phyloP scores from a whole-genome alignment of 1,140 invertebrate genomes.

The Brachystomella parvula region DNA sequence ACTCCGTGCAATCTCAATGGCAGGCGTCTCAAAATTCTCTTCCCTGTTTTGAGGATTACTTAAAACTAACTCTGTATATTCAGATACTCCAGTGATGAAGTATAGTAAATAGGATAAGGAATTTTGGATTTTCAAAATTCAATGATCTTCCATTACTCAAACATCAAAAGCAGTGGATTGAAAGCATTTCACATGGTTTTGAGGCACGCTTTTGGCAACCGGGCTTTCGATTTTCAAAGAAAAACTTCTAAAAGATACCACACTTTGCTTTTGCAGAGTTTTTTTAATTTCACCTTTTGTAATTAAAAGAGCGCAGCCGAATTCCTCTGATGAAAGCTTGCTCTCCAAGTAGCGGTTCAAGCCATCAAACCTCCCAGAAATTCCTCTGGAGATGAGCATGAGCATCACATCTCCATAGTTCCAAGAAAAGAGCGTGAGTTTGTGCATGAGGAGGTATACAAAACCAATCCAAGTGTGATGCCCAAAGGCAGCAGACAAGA shows the following conservation, averaged over 20 bases:
- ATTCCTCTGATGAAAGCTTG: slow-evolving; percentile 11
- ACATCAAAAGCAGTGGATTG: no score
- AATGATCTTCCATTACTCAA: no score
- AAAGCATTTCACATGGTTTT: no score
- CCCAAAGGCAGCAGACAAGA: slow-evolving; percentile 26
- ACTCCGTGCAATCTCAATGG: no score
- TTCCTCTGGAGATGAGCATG: slow-evolving; percentile 26
- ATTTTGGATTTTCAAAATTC: no score
- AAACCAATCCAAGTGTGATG: slow-evolving; percentile 18
- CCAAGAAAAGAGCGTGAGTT: slow-evolving; percentile 26
- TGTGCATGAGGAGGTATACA: slow-evolving; percentile 22
- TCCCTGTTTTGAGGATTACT: no score
- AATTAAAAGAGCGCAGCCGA: slow-evolving; percentile 16
- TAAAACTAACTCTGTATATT: no score
- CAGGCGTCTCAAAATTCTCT: no score
- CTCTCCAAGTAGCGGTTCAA: slow-evolving; percentile 25
- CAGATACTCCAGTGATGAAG: no score
- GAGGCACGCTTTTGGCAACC: no score
- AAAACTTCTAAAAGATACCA: slow-evolving; percentile 14
- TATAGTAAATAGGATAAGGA: no score
- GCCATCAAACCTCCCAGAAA: slow-evolving; percentile 21
- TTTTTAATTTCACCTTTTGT: slow-evolving; percentile 8
- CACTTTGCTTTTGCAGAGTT: not conserved
- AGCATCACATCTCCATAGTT: slow-evolving; percentile 33
- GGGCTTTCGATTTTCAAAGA: no score